Conservation (phyloP, 23 tunicate species). For the Clavelina lepadiformis region DNA sequence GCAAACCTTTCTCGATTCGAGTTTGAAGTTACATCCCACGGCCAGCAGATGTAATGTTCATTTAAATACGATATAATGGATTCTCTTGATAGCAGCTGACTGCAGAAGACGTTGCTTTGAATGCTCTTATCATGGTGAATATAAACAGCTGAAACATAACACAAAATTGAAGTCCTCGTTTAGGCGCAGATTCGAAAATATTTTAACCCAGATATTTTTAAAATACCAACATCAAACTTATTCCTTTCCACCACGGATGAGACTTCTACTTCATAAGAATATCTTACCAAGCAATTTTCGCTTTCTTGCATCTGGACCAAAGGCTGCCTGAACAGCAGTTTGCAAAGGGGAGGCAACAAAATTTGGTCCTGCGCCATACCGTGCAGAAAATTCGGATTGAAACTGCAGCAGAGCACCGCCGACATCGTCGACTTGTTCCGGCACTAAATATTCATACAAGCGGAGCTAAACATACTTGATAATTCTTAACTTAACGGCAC, state of each 20-base stretch:
- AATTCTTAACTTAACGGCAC: too few species aligned
- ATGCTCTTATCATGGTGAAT: slow-evolving; percentile 92
- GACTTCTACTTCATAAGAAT: too few species aligned
- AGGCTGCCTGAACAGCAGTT: slow-evolving; percentile 55
- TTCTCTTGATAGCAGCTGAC: slow-evolving; percentile 75
- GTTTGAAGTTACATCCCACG: slow-evolving; percentile 87
- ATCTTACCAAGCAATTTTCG: slow-evolving; percentile 48
- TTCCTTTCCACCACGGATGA: too few species aligned
- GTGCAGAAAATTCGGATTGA: slow-evolving; percentile 36
- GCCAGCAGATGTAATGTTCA: slow-evolving; percentile 82
- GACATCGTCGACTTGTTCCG: slow-evolving; percentile 54
- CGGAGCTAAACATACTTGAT: too few species aligned
- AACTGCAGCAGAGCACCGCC: slow-evolving; percentile 56
- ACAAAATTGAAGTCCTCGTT: too few species aligned
- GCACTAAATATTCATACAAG: too few species aligned
- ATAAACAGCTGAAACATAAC: slow-evolving; percentile 97
- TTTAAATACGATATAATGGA: slow-evolving; percentile 38
- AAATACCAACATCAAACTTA: too few species aligned
- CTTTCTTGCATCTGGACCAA: slow-evolving; percentile 64
- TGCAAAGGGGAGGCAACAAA: slow-evolving; percentile 33
- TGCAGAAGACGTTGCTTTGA: slow-evolving; percentile 93
- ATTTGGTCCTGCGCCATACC: slow-evolving; percentile 66
- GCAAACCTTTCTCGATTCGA: slow-evolving; percentile 51
- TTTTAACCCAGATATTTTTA: too few species aligned
- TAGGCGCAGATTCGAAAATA: too few species aligned